Conservation (phyloP, 2,797 vertebrate species). For the Margarornis squamiger region DNA sequence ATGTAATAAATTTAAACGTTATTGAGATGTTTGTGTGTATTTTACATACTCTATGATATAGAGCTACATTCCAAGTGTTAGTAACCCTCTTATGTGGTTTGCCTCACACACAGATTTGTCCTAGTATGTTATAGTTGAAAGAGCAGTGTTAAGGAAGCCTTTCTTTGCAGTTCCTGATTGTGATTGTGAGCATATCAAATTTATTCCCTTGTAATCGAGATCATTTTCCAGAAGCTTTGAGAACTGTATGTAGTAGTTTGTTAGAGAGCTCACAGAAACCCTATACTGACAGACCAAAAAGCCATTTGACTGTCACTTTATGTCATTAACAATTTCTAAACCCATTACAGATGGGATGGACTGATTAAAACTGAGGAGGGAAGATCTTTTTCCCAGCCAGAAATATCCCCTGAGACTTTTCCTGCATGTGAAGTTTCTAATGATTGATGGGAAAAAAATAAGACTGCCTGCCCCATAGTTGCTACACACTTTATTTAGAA, state of each 20-base stretch:
- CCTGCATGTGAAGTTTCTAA: constrained; percentile 76
- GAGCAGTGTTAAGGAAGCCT: constrained; percentile 73
- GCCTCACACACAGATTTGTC: constrained; percentile 68
- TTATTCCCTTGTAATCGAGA: constrained; percentile 79
- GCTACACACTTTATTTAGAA: constrained; percentile 62
- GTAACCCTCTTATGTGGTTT: constrained; percentile 52
- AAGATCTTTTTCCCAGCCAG: constrained; percentile 83
- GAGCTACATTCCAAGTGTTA: constrained; percentile 57
- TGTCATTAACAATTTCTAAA: constrained; percentile 85
- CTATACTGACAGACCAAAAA: constrained; percentile 77
- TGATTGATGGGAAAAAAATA: constrained; percentile 79
- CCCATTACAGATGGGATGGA: constrained; percentile 82
- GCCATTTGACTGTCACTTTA: constrained; percentile 80
- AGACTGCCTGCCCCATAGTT: constrained; percentile 63
- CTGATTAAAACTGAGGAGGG: constrained; percentile 80
- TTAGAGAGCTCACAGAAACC: constrained; percentile 77
- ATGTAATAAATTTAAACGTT: constrained; percentile 47
- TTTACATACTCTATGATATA: constrained; percentile 58
- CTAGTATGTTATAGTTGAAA: constrained; percentile 71
- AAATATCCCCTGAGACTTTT: constrained; percentile 78
- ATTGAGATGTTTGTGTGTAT: constrained; percentile 60
- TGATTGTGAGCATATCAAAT: constrained; percentile 78
- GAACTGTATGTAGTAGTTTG: constrained; percentile 71
- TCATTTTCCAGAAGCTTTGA: constrained; percentile 78
- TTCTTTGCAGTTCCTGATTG: constrained; percentile 75